Conservation (phyloP, 1,140 invertebrate species). For the Cotesia glomerata region DNA sequence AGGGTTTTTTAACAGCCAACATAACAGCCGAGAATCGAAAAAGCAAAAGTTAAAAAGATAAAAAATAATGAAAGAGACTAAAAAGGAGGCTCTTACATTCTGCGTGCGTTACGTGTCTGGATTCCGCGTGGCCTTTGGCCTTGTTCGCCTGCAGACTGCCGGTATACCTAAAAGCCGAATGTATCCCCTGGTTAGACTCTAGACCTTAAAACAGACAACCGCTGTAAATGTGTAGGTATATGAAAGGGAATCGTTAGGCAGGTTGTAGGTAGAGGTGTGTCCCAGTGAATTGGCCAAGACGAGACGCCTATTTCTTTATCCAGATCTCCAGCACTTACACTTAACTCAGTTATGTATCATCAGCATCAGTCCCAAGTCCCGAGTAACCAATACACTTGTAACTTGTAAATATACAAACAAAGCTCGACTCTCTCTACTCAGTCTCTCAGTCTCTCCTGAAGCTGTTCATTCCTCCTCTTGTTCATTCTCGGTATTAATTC, state of each 20-base stretch:
- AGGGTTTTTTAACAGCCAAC: neutral
- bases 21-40: neutral
- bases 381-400: neutral
- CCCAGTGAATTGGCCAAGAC: constrained; percentile 6
- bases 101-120: constrained; percentile 58
- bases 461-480: constrained; percentile 1
- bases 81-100: constrained; percentile 42
- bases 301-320: constrained; percentile 24
- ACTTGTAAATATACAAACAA: constrained; percentile 16
- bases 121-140: constrained; percentile 55
- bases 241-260: constrained; percentile 36
- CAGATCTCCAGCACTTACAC: constrained; percentile 18
- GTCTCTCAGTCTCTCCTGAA: neutral
- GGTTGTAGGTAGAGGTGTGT: constrained; percentile 22
- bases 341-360: constrained; percentile 20
- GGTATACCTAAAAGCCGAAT: constrained; percentile 6
- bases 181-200: constrained; percentile 16
- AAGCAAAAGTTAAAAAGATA: neutral
- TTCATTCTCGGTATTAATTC: constrained; percentile 20
- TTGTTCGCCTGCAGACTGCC: constrained; percentile 17
- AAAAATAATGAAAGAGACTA: constrained; percentile 15
- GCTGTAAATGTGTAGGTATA: neutral
- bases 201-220: neutral
- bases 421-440: neutral
- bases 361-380: neutral